Evolutionary conservation across 2,113 vertebrate genomes (phyloP).

Genomic region (Austrofundulus limnaeus): DNA sequence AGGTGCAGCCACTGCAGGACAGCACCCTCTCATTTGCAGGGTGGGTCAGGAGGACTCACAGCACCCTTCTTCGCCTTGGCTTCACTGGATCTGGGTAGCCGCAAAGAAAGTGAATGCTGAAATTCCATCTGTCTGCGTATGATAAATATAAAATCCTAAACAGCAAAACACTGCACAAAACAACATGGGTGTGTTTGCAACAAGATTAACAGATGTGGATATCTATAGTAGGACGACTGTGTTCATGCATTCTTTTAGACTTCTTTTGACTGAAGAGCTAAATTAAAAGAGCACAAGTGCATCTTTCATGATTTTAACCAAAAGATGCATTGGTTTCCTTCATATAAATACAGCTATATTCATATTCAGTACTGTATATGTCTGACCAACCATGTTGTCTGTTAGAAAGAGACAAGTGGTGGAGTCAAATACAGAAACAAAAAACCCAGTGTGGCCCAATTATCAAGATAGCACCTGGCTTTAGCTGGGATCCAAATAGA

Average conservation of each 20-base stretch:
- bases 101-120: conserved; percentile 66
- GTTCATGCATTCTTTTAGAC: conserved; percentile 33
- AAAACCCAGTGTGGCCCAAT: conserved; percentile 71
- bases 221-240: conserved; percentile 41
- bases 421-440: conserved; percentile 67
- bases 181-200: conserved; percentile 51
- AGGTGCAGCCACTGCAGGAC: conserved; percentile 72
- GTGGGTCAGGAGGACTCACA: conserved; percentile 76
- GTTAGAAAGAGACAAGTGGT: conserved; percentile 57
- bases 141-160: conserved; percentile 77
- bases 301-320: conserved; percentile 44
- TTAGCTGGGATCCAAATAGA: conserved; percentile 66
- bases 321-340: conserved; percentile 31
- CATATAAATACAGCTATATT: conserved; percentile 41
- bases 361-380: conserved; percentile 22
- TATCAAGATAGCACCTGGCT: conserved; percentile 73
- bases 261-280: conserved; percentile 39
- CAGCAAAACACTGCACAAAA: conserved; percentile 60
- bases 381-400: conserved; percentile 32
- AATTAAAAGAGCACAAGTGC: not conserved
- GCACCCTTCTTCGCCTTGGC: conserved; percentile 66
- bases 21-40: conserved; percentile 83
- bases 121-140: conserved; percentile 70
- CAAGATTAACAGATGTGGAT: conserved; percentile 50
- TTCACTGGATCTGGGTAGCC: conserved; percentile 62